Percentiles rank a stretch among this genome's conserved stretches.
These are phyloP conservation scores for Andrena dorsata DNA, from an alignment of 2,888 invertebrate species.

Conservation along the genomic window DNA sequence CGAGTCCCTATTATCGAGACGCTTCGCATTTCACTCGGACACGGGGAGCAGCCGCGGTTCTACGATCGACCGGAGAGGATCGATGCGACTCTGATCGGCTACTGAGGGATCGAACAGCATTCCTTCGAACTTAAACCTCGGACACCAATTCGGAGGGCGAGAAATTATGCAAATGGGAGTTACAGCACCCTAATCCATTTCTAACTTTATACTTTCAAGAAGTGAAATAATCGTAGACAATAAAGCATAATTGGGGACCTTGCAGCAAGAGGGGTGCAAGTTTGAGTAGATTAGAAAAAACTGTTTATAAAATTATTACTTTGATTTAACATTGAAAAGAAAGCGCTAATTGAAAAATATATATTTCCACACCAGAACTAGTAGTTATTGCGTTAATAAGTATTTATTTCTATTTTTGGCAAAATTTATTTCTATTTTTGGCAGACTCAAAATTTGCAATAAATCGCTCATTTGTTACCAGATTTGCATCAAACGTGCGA, in stretches of 20 bases:
- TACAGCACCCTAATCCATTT: background rate
- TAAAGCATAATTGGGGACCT: background rate
- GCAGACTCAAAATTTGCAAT: too few relatives aligned
- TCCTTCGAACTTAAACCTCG: background rate
- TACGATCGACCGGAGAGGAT: background rate
- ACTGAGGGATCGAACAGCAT: constrained; percentile 1
- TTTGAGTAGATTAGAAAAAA: too few relatives aligned
- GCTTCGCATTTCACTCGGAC: constrained; percentile 39
- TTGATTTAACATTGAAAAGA: too few relatives aligned
- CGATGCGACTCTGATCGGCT: constrained; percentile 5
- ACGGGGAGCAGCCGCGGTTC: constrained; percentile 16
- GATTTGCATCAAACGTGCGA: too few relatives aligned
- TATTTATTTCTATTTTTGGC: too few relatives aligned
- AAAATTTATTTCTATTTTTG: too few relatives aligned
- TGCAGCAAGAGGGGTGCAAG: too few relatives aligned
- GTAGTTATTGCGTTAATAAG: too few relatives aligned
- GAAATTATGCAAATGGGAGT: background rate
- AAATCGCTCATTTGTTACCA: too few relatives aligned
- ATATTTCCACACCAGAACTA: too few relatives aligned
- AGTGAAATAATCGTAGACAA: background rate
- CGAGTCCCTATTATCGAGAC: constrained; percentile 55
- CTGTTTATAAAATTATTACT: too few relatives aligned
- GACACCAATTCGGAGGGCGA: background rate
- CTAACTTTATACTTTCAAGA: background rate
- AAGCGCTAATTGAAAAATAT: too few relatives aligned